These are phyloP conservation scores for Odontomyia ornata DNA, from an alignment of 2,888 invertebrate species.

Conservation along the genomic window DNA sequence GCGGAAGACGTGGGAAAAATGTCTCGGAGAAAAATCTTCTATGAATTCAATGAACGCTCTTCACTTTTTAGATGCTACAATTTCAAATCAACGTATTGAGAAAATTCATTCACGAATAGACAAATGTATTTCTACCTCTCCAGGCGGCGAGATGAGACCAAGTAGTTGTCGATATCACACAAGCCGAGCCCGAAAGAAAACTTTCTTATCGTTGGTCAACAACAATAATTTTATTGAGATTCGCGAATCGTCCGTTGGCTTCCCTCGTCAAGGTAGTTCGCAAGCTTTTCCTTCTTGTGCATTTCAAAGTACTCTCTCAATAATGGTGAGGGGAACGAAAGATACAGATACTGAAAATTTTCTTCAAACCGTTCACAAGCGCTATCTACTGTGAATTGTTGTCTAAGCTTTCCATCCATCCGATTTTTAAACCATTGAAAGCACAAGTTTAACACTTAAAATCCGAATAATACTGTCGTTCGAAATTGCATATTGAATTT, in stretches of 20 bases:
- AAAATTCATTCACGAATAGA: neutral
- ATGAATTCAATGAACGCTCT: no score
- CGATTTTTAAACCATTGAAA: no score
- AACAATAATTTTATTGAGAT: conserved; percentile 6
- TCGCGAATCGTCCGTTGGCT: neutral
- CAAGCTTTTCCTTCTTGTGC: neutral
- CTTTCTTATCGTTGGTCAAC: conserved; percentile 22
- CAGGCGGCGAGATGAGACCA: conserved; percentile 1
- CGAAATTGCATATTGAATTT: no score
- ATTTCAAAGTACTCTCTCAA: neutral
- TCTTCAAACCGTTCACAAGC: no score
- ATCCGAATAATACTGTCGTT: no score
- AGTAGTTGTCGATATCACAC: neutral
- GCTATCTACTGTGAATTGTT: no score
- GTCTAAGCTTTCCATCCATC: no score
- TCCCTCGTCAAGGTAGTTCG: neutral
- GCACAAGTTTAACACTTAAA: no score
- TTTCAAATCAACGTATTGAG: neutral
- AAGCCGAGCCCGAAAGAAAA: neutral
- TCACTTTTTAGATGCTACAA: neutral
- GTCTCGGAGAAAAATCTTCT: neutral
- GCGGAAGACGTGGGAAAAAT: neutral
- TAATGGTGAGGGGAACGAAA: no score
- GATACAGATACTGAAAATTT: no score
- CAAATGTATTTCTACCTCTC: no score